Evolutionary conservation across 1,140 invertebrate species (phyloP).

Genomic region (Bombus sylvicola): DNA sequence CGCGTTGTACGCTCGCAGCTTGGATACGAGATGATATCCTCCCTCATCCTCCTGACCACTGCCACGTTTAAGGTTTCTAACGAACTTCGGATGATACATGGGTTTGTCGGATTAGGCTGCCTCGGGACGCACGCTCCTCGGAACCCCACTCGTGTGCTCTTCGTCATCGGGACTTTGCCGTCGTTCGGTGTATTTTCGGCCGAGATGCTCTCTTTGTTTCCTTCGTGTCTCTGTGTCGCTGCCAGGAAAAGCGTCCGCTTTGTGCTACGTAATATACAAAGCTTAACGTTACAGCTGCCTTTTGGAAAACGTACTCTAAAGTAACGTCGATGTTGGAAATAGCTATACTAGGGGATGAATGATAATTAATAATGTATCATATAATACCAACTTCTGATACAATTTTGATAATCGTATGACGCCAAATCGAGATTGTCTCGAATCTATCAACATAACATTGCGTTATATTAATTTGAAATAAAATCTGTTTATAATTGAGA

Average conservation of each 20-base stretch:
- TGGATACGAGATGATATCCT: conserved; percentile 45
- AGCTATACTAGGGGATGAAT: too few relatives aligned
- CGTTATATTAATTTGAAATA: too few relatives aligned
- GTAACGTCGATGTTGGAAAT: too few relatives aligned
- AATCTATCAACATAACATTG: too few relatives aligned
- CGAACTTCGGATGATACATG: conserved; percentile 73
- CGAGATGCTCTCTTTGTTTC: conserved; percentile 26
- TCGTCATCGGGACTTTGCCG: conserved; percentile 35
- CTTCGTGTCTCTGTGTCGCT: not conserved
- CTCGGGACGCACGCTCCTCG: conserved; percentile 43
- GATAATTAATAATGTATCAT: too few relatives aligned
- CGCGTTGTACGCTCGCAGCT: conserved; percentile 65
- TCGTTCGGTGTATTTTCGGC: conserved; percentile 20
- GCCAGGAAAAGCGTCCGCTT: too few relatives aligned
- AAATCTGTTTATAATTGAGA: too few relatives aligned
- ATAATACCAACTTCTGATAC: too few relatives aligned
- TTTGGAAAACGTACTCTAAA: too few relatives aligned
- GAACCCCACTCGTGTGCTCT: conserved; percentile 25
- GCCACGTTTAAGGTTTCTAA: conserved; percentile 71
- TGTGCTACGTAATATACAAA: not conserved
- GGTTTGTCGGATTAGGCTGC: conserved; percentile 62
- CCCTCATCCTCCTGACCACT: conserved; percentile 24
- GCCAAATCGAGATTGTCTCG: too few relatives aligned
- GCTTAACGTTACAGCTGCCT: too few relatives aligned
- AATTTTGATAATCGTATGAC: too few relatives aligned